Percentiles rank a stretch among this genome's conserved stretches.
These are phyloP conservation scores for Mus spicilegus DNA, from an alignment of 2,113 vertebrate genomes.

Conservation along the genomic window DNA sequence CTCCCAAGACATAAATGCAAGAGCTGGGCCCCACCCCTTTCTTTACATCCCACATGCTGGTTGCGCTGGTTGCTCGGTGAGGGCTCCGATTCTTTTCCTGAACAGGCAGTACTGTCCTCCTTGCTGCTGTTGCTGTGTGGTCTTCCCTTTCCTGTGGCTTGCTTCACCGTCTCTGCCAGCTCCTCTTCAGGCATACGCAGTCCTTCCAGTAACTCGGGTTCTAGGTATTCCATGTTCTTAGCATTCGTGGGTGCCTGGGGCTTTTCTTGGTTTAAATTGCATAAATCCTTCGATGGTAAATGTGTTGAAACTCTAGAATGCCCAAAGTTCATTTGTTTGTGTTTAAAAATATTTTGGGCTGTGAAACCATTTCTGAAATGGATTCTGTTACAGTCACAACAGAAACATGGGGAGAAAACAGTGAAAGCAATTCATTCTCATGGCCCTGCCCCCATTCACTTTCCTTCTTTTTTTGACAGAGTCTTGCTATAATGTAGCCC, in stretches of 20 bases:
- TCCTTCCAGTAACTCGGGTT: not conserved
- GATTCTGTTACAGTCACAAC: not conserved
- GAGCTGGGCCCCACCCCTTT: not conserved
- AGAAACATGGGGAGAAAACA: not conserved
- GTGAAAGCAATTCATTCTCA: not conserved
- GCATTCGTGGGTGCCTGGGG: not conserved
- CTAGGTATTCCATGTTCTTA: not conserved
- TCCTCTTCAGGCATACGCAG: not conserved
- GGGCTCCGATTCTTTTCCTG: not conserved
- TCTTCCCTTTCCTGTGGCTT: not conserved
- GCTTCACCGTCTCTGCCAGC: not conserved
- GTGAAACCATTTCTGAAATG: not conserved
- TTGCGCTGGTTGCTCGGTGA: not conserved
- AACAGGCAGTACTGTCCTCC: rapidly evolving
- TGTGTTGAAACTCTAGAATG: not conserved
- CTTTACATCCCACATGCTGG: too few species aligned
- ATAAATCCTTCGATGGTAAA: not conserved
- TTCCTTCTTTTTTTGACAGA: not conserved
- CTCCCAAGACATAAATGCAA: too few species aligned
- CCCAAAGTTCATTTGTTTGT: not conserved
- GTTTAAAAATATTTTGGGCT: not conserved
- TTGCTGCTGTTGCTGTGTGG: rapidly evolving
- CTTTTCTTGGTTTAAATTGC: not conserved
- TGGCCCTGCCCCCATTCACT: not conserved
- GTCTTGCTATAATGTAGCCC: not conserved